These are phyloP conservation scores for Aegypius monachus DNA, from an alignment of 2,113 vertebrate genomes.

Conservation along the genomic window DNA sequence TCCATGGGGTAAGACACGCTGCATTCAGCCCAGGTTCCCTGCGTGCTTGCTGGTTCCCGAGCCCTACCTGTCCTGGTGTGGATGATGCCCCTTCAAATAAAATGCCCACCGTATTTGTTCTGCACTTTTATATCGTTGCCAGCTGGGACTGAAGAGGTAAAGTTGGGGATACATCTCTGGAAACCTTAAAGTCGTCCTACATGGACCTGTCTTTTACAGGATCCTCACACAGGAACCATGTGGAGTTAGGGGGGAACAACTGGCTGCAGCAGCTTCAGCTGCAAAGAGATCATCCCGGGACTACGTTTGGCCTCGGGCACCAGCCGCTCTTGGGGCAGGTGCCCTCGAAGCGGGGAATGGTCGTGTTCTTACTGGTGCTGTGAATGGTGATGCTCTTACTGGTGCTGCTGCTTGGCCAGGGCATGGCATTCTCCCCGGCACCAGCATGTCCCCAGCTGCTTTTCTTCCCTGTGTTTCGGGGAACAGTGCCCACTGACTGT, in stretches of 20 bases:
- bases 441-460: neutral
- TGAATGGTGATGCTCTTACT: neutral
- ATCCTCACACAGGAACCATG: neutral
- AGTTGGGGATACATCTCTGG: neutral
- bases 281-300: neutral
- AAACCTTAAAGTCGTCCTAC: neutral
- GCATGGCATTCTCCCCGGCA: fast-evolving
- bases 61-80: neutral
- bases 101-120: neutral
- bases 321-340: neutral
- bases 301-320: neutral
- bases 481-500: too few relatives aligned
- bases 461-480: neutral
- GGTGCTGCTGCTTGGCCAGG: neutral
- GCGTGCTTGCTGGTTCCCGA: fast-evolving
- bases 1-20: neutral
- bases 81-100: neutral
- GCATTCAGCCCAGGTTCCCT: neutral
- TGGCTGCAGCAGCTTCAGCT: neutral
- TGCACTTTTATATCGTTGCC: neutral
- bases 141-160: neutral
- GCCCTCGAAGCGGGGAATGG: neutral
- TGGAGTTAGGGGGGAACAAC: neutral
- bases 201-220: neutral
- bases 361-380: neutral